phyloP scores from a whole-genome alignment of 2,113 vertebrate species.

The Actenoides lindsayi region DNA sequence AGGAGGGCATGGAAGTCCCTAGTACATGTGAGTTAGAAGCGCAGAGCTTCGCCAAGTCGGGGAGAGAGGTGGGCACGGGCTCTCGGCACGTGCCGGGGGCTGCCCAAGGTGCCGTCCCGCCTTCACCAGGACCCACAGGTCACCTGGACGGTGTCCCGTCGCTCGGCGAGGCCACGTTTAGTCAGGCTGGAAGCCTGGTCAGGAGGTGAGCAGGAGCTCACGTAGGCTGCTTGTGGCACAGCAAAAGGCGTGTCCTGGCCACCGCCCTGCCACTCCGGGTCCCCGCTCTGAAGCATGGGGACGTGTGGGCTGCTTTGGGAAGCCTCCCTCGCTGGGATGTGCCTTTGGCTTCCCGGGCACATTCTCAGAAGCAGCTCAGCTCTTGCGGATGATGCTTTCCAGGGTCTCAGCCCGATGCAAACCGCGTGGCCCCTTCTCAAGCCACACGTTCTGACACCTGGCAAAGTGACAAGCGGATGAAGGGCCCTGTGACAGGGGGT shows the following conservation, averaged over 20 bases:
- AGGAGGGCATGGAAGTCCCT: slow-evolving; percentile 62
- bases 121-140: accelerated
- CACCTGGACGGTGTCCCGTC: not conserved
- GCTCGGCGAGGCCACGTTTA: accelerated
- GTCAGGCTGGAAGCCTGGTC: not conserved
- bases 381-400: not conserved
- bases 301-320: not conserved
- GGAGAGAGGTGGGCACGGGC: not conserved
- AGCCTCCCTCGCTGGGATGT: not conserved
- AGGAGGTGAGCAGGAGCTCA: not conserved
- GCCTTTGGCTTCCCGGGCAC: not conserved
- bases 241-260: not conserved
- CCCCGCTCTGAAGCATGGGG: not conserved
- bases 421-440: accelerated
- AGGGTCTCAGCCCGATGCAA: not conserved
- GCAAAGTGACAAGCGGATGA: not conserved
- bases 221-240: not conserved
- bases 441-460: accelerated
- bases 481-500: not conserved
- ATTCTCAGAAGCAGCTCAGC: not conserved
- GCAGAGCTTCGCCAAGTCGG: not conserved
- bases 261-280: accelerated
- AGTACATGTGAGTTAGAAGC: slow-evolving; percentile 58
- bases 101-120: not conserved
- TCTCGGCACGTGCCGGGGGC: not conserved